phyloP scores from a whole-genome alignment of 1,140 invertebrate species.

The Cheumatopsyche charites region DNA sequence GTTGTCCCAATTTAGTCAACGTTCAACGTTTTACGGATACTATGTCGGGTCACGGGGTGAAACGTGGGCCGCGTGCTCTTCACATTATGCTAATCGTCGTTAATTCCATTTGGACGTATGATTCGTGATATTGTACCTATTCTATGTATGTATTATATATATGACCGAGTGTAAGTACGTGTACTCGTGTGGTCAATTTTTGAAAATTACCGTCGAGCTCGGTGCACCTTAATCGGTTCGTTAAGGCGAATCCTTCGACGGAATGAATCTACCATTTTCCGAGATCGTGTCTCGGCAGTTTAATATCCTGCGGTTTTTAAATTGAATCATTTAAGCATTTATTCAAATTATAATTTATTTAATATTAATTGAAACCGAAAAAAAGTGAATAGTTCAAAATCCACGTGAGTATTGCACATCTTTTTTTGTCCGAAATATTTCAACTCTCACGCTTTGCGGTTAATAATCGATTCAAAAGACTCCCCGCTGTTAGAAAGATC shows the following conservation, averaged over 20 bases:
- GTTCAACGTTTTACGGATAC: constrained; percentile 3
- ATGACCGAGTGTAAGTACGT: not conserved
- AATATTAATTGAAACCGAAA: too few relatives aligned
- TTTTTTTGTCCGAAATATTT: not conserved
- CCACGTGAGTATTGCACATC: not conserved
- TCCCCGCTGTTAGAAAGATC: constrained; percentile 36
- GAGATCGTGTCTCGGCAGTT: too few relatives aligned
- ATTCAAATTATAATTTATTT: too few relatives aligned
- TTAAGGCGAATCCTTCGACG: too few relatives aligned
- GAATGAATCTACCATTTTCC: too few relatives aligned
- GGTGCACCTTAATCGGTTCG: too few relatives aligned
- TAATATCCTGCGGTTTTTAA: too few relatives aligned
- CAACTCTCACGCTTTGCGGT: constrained; percentile 12
- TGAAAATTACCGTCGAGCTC: too few relatives aligned
- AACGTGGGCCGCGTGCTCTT: constrained; percentile 20
- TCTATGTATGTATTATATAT: not conserved
- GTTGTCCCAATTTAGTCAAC: not conserved
- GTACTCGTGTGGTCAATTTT: too few relatives aligned
- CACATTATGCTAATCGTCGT: constrained; percentile 34
- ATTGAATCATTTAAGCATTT: too few relatives aligned
- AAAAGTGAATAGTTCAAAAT: too few relatives aligned
- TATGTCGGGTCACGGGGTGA: constrained; percentile 25
- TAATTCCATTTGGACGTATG: constrained; percentile 26
- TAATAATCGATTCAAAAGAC: constrained; percentile 14
- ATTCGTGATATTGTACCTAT: not conserved